phyloP scores from a whole-genome alignment of 2,113 vertebrate species.

The Synodontis membranacea region DNA sequence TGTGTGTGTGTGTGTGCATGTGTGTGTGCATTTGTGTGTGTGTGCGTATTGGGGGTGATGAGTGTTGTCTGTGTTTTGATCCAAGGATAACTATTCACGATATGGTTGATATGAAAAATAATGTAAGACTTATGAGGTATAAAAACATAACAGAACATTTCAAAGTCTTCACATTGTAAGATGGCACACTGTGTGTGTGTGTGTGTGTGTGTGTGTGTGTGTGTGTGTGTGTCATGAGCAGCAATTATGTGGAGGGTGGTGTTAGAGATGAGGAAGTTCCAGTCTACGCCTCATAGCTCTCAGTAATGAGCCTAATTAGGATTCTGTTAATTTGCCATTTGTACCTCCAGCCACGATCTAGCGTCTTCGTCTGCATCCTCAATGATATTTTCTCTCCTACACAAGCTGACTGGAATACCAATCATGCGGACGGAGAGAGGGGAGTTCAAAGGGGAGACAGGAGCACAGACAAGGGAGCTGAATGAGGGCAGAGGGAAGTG shows the following conservation, averaged over 20 bases:
- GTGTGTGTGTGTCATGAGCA: background rate
- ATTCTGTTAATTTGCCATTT: conserved; percentile 58
- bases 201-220: background rate
- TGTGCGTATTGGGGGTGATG: background rate
- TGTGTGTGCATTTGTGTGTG: background rate
- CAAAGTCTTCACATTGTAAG: background rate
- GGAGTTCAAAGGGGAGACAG: conserved; percentile 28
- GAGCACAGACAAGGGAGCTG: conserved; percentile 1
- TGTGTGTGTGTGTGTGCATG: conserved; percentile 14
- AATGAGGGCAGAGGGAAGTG: background rate
- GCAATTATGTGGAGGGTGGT: conserved; percentile 23
- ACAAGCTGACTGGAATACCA: conserved; percentile 47
- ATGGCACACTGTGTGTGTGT: background rate
- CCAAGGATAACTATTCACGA: conserved; percentile 12
- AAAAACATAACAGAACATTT: background rate
- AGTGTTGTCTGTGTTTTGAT: background rate
- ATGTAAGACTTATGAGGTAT: conserved; percentile 9
- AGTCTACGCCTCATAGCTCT: conserved; percentile 50
- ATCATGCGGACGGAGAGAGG: conserved; percentile 11
- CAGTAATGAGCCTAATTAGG: conserved; percentile 57
- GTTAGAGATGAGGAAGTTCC: conserved; percentile 46
- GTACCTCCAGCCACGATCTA: conserved; percentile 55
- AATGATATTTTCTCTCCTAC: conserved; percentile 45
- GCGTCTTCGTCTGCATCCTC: conserved; percentile 46
- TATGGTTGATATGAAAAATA: conserved; percentile 12